Percentiles rank a stretch among this genome's conserved stretches.
These are phyloP conservation scores for Cuculus canorus DNA, from an alignment of 2,797 vertebrate genomes.

Conservation along the genomic window DNA sequence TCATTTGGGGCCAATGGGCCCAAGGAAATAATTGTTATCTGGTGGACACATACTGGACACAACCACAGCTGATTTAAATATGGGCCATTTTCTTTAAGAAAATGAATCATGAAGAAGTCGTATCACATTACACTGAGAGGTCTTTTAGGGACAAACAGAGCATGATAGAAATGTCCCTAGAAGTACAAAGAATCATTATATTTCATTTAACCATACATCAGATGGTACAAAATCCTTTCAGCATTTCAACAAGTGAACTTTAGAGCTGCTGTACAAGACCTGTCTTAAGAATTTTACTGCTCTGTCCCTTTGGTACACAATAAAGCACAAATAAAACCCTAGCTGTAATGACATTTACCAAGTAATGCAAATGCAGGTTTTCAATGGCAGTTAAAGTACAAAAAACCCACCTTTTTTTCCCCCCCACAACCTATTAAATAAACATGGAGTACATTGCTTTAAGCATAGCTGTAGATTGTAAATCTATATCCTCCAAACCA, in stretches of 20 bases:
- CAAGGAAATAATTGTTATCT: neutral
- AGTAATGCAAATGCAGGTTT: neutral
- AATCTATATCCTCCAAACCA: neutral
- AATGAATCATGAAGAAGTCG: neutral
- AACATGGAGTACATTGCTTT: neutral
- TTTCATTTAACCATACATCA: neutral
- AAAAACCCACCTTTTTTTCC: neutral
- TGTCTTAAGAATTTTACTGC: neutral
- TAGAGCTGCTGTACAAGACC: neutral
- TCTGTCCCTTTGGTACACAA: no score
- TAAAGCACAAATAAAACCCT: neutral
- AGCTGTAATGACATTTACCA: neutral
- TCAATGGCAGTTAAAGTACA: neutral
- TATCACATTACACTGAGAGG: neutral
- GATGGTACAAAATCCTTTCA: neutral
- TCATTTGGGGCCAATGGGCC: neutral
- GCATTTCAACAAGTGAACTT: neutral
- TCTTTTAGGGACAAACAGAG: neutral
- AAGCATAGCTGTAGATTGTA: neutral
- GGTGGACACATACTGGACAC: neutral
- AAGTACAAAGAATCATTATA: neutral
- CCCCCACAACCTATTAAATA: neutral
- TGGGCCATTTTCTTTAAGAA: neutral
- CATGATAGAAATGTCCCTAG: neutral
- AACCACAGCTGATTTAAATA: neutral